These are phyloP conservation scores for Solenopsis fugax DNA, from an alignment of 1,140 invertebrate genomes.

Conservation along the genomic window DNA sequence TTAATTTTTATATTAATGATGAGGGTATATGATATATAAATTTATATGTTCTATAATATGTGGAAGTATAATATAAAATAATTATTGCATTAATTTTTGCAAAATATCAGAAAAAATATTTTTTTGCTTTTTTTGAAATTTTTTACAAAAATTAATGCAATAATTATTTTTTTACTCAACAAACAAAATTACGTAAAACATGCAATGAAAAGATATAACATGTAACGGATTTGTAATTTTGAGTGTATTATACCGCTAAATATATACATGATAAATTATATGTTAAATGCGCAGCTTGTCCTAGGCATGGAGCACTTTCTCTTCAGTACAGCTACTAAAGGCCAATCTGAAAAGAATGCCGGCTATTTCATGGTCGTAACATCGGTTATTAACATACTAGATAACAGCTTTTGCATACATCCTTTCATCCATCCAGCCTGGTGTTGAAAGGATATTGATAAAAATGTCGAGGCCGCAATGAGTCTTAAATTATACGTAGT, in stretches of 20 bases:
- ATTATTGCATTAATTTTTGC: too few relatives aligned
- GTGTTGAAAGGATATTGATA: neutral
- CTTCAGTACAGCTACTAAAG: constrained; percentile 29
- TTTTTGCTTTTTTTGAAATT: too few relatives aligned
- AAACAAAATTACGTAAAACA: constrained; percentile 9
- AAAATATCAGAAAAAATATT: too few relatives aligned
- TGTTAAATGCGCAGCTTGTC: constrained; percentile 17
- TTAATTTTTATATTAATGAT: neutral
- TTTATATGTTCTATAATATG: neutral
- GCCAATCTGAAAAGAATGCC: constrained; percentile 34
- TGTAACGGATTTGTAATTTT: neutral
- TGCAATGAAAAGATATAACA: neutral
- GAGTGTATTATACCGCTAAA: neutral
- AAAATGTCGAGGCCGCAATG: neutral
- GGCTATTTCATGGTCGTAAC: constrained; percentile 32
- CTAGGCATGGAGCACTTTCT: constrained; percentile 47
- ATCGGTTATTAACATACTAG: constrained; percentile 36
- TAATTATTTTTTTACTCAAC: neutral
- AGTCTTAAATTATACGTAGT: neutral
- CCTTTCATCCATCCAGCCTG: neutral
- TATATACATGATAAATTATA: neutral
- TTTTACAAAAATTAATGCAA: neutral
- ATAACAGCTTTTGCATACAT: neutral
- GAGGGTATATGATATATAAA: neutral
- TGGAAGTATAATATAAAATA: neutral